A percentile compares a stretch with the other conserved stretches of the same genome.
Evolutionary conservation across 2,797 vertebrate species (phyloP).

Genomic region (Sebastes diploproa): DNA sequence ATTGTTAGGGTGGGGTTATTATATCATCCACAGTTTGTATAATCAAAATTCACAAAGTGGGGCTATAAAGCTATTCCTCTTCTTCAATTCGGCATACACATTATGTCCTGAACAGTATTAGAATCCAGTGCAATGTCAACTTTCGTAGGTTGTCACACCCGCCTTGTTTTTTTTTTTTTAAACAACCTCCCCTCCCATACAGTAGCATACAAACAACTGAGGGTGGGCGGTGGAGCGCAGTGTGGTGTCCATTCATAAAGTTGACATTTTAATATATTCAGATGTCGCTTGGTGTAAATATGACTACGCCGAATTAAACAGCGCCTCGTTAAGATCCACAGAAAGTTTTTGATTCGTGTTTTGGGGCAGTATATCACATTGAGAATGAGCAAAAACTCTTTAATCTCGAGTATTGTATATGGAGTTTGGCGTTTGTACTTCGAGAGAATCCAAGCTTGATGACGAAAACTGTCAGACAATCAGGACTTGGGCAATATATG

Average conservation of each 20-base stretch:
- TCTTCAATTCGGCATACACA: background rate
- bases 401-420: background rate
- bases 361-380: accelerated
- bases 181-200: background rate
- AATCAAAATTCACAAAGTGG: background rate
- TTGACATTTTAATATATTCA: background rate
- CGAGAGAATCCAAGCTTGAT: background rate
- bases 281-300: accelerated
- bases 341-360: accelerated
- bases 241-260: background rate
- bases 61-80: too few relatives aligned
- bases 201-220: background rate
- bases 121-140: background rate
- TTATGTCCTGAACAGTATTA: background rate
- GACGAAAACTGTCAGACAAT: background rate
- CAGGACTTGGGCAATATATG: background rate
- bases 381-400: background rate
- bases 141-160: background rate
- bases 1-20: background rate
- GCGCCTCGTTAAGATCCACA: accelerated
- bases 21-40: background rate
- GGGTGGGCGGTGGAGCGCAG: background rate
- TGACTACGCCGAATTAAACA: background rate
- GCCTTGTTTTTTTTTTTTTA: background rate
- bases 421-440: background rate